phyloP scores from a whole-genome alignment of 2,888 invertebrate species.

The Brenthis ino region DNA sequence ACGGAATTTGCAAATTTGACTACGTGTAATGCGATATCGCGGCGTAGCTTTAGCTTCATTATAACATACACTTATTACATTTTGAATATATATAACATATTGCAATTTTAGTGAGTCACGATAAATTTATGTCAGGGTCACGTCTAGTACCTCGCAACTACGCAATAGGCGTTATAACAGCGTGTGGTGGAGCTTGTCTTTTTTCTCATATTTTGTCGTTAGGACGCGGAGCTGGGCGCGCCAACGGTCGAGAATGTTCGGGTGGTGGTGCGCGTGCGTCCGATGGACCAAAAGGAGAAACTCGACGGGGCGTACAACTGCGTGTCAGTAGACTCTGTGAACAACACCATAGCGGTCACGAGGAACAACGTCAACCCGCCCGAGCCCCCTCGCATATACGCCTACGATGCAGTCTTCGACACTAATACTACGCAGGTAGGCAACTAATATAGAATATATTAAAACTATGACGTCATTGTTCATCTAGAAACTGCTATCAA shows the following conservation, averaged over 20 bases:
- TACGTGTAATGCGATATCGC: constrained; percentile 30
- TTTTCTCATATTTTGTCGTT: constrained; percentile 38
- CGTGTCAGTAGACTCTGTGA: constrained; percentile 88
- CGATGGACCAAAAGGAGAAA: constrained; percentile 93
- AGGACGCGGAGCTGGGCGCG: constrained; percentile 77
- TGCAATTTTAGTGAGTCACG: constrained; percentile 45
- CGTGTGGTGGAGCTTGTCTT: constrained; percentile 29
- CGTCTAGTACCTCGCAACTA: constrained; percentile 47
- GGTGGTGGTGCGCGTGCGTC: constrained; percentile 97
- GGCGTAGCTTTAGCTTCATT: neutral
- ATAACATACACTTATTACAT: neutral
- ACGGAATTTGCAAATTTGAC: constrained; percentile 38
- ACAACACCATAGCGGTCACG: constrained; percentile 89
- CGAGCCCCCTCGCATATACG: constrained; percentile 93
- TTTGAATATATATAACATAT: constrained; percentile 10
- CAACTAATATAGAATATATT: neutral
- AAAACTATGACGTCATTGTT: constrained; percentile 17
- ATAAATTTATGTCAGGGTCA: constrained; percentile 59
- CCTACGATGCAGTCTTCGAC: constrained; percentile 97
- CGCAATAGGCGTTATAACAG: constrained; percentile 45
- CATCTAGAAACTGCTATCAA: constrained; percentile 11
- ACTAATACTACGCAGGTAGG: constrained; percentile 90
- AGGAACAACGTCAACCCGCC: constrained; percentile 87
- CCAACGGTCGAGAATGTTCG: constrained; percentile 95
- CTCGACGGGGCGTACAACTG: constrained; percentile 87